Base-by-base conservation (phyloP, 2,888 invertebrate genomes). In the Cephus runcator region DNA sequence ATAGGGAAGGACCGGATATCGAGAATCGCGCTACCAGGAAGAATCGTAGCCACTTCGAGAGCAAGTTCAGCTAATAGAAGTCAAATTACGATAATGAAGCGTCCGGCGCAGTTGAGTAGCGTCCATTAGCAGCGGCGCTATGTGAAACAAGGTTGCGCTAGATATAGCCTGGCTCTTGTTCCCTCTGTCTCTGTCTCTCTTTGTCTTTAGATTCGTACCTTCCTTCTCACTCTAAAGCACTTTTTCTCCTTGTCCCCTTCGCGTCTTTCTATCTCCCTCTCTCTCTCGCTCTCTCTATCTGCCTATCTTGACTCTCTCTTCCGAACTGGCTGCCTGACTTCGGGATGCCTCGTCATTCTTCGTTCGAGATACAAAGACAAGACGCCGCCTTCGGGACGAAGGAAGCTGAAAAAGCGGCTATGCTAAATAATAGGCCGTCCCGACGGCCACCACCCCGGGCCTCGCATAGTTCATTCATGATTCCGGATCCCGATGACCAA, bases 401-500 rank as follows among this genome's bases (percentile, higher is more conserved):
- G 76, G 83, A 71, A 83, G 80, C 85, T 84, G 87, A 89, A 90
- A 91, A 89, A 90, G 90, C 89, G 88, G 89, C 90, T 90, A 91
- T 90, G 91, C 89, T 89, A 91, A 91, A 91, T 91, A 91, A 91
- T 90, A 91, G 90, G 89, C 87, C 87, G 84, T 56, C 23, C 56
- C 56, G 56, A 56, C 56, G 56, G 23, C 78, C 83, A 80, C 77
- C 77, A 77, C 82, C 85, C 83, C 84, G 85, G 75, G 79, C 85
- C 86, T 83, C 85, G 86, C 87, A 89, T 86, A 86, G 88, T 86
- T 88, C 88, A 87, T 89, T 90, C 90, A 90, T 88, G 87, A 87
- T 82, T 85, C 83, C 69, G 71, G 71, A 71, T 71, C 34, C 71
- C 9, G 56, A 56, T 56, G 56, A 56, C 9, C 56, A 15, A 6